Conservation (phyloP, 2,113 vertebrate genomes). For the Tapirus terrestris region DNA sequence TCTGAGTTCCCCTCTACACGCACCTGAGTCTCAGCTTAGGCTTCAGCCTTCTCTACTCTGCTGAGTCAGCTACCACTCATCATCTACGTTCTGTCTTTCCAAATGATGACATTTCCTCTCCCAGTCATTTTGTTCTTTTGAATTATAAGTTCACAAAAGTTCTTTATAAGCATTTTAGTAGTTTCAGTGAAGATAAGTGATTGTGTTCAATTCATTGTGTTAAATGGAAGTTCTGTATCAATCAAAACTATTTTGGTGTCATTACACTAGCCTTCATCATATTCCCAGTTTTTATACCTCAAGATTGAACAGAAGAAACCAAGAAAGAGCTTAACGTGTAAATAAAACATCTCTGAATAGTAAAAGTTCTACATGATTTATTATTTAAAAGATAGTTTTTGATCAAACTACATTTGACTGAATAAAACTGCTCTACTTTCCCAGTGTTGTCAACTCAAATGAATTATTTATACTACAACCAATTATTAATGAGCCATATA, state of each 20-base stretch:
- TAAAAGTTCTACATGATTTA: neutral
- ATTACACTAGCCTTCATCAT: neutral
- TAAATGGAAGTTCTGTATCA: neutral
- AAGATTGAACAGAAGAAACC: neutral
- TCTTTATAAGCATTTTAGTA: neutral
- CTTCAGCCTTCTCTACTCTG: neutral
- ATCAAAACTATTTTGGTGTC: neutral
- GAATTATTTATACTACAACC: slow-evolving; percentile 76
- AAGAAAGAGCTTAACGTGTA: neutral
- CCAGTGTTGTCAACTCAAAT: slow-evolving; percentile 66
- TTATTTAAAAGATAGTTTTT: neutral
- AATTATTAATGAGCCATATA: neutral
- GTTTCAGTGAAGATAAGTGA: neutral
- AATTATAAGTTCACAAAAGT: neutral
- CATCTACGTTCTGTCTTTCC: neutral
- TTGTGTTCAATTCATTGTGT: neutral
- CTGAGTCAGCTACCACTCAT: neutral
- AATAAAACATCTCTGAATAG: neutral
- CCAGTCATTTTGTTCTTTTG: neutral
- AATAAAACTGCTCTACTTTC: slow-evolving; percentile 70
- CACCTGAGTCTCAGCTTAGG: neutral
- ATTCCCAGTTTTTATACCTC: neutral
- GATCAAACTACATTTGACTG: slow-evolving; percentile 68
- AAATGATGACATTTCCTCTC: neutral
- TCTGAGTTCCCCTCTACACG: neutral